Evolutionary conservation across 2,888 invertebrate genomes (phyloP).

Genomic region (Tillus elongatus): DNA sequence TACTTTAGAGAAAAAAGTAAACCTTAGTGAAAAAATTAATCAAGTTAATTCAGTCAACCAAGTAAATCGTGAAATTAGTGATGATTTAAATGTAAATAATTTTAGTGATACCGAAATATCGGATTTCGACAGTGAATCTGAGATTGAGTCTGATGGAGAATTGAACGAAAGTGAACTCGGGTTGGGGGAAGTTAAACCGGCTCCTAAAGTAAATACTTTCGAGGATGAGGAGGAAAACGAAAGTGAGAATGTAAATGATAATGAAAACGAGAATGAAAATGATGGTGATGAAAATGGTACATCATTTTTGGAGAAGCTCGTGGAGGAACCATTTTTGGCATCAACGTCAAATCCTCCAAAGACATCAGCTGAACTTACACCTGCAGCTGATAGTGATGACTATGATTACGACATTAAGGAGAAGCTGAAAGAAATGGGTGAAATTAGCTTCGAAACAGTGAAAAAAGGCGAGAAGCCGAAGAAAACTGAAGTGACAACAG

Average conservation of each 20-base stretch:
- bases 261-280: slow-evolving; percentile 40
- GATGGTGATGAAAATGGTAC: slow-evolving; percentile 39
- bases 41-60: slow-evolving; percentile 8
- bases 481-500: slow-evolving; percentile 47
- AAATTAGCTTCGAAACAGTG: slow-evolving; percentile 42
- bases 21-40: slow-evolving; percentile 21
- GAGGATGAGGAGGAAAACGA: slow-evolving; percentile 37
- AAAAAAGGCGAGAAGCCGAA: slow-evolving; percentile 41
- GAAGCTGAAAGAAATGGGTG: slow-evolving; percentile 55
- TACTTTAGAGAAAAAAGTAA: slow-evolving; percentile 21
- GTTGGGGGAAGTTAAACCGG: slow-evolving; percentile 27
- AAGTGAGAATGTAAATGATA: too few relatives aligned
- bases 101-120: slow-evolving; percentile 37
- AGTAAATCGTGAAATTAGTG: slow-evolving; percentile 10
- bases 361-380: slow-evolving; percentile 14
- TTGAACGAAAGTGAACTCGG: slow-evolving; percentile 33
- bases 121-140: slow-evolving; percentile 37
- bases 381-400: slow-evolving; percentile 32
- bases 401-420: slow-evolving; percentile 53
- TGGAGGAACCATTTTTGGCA: slow-evolving; percentile 28
- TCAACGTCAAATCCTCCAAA: slow-evolving; percentile 11
- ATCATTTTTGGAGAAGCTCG: slow-evolving; percentile 36
- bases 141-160: slow-evolving; percentile 41
- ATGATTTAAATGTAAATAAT: slow-evolving; percentile 19
- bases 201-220: slow-evolving; percentile 31